phyloP scores from a whole-genome alignment of 2,797 vertebrate species.

The Neomorphus geoffroyi region DNA sequence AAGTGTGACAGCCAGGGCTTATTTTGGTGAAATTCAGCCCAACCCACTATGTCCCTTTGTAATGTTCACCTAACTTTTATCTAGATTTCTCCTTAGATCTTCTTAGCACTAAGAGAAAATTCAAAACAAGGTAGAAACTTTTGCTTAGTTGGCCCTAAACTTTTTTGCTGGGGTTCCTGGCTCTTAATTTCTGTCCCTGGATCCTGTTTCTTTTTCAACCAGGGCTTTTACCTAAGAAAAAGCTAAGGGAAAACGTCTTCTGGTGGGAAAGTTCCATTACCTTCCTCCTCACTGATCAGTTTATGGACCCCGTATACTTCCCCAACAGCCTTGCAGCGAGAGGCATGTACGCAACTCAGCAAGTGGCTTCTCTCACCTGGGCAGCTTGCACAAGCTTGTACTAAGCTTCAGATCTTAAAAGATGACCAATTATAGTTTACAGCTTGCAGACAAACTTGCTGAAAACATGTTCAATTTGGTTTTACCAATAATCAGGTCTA shows the following conservation, averaged over 20 bases:
- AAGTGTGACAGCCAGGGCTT: neutral
- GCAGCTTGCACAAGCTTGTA: neutral
- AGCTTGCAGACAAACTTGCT: neutral
- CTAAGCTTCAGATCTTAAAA: neutral
- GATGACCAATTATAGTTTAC: neutral
- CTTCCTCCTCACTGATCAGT: neutral
- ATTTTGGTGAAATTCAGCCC: neutral
- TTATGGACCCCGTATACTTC: neutral
- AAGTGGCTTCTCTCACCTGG: neutral
- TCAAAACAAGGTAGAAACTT: neutral
- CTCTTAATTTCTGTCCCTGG: neutral
- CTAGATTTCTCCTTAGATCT: neutral
- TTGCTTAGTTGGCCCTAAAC: neutral
- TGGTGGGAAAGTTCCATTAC: neutral
- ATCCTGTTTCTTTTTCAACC: neutral
- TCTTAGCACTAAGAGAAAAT: neutral
- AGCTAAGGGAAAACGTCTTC: neutral
- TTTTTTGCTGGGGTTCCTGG: neutral
- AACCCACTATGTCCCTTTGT: neutral
- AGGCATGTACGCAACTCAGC: neutral
- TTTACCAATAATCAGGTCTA: neutral
- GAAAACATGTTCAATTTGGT: neutral
- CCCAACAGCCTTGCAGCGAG: neutral
- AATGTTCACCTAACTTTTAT: neutral
- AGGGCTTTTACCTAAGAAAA: neutral